Conservation (phyloP, 2,113 vertebrate genomes). For the Rhynchopsitta pachyrhyncha region DNA sequence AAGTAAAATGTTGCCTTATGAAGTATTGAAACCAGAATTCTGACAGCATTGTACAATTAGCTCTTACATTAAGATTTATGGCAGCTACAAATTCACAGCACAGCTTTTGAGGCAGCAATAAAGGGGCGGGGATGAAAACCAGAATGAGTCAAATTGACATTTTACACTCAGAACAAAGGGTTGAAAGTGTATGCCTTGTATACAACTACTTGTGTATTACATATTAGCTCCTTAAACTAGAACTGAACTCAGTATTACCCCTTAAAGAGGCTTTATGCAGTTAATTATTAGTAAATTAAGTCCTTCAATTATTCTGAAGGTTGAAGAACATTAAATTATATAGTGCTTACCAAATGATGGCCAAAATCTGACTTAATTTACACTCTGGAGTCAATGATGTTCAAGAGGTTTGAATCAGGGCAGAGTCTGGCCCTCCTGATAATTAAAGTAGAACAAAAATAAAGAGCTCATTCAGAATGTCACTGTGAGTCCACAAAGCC, state of each 20-base stretch:
- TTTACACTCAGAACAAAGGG: conserved; percentile 73
- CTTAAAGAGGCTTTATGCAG: neutral
- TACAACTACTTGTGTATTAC: conserved; percentile 33
- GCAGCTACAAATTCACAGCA: conserved; percentile 71
- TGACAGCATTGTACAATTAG: conserved; percentile 71
- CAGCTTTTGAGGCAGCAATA: conserved; percentile 67
- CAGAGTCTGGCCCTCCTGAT: conserved; percentile 18
- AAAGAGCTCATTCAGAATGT: conserved; percentile 9
- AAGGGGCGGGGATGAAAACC: neutral
- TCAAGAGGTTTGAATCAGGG: conserved; percentile 13
- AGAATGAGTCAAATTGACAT: conserved; percentile 66
- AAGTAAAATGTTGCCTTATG: conserved; percentile 71
- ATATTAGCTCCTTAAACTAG: conserved; percentile 56
- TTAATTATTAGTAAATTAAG: conserved; percentile 51
- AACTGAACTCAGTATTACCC: conserved; percentile 6
- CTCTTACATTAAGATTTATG: conserved; percentile 74
- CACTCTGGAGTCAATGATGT: neutral
- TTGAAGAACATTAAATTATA: conserved; percentile 46
- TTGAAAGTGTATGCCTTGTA: conserved; percentile 64
- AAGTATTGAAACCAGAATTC: conserved; percentile 68
- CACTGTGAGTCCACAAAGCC: neutral
- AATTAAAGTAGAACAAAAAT: conserved; percentile 2
- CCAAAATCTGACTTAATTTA: conserved; percentile 37
- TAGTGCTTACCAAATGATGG: conserved; percentile 7
- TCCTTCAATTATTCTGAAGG: conserved; percentile 29